Base-by-base conservation (phyloP, 2,888 invertebrate species). In the Drosophila nigricruria region DNA sequence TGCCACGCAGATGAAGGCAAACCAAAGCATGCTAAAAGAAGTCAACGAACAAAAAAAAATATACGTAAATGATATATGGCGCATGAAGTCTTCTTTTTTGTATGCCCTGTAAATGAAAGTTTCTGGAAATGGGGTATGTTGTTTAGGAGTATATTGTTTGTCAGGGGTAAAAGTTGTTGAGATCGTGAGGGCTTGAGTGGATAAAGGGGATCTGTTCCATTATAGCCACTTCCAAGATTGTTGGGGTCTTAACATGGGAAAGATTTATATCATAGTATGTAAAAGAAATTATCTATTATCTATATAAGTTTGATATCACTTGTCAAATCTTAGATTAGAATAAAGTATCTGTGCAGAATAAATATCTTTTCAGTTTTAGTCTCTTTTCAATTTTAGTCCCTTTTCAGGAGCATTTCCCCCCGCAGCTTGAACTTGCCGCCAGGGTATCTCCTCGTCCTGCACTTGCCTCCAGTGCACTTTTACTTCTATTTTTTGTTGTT, bases 21-120 rank as follows among this genome's bases (percentile, higher is more conserved):
- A 81, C 95, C 95, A 95, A 42, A 95, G 92, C 53, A 94, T 78
- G n/a, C 95, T 95, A 30, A 18, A 67, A 67, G 61, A 64, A 69
- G 30, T 38, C 12, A 20, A 18, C 25, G 18, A 8, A 18, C 25
- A 12, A 8, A 49, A 12, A n/a, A 30, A 16, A 47, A 25, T 49
- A 49, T 49, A 36, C 23, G 20, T 32, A 70, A 69, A 69, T 86
- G 81, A 87, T 85, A 66, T 74, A 82, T 79, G 85, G 10, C 10
- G 12, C 12, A 52, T 36, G n/a, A 20, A 32, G 32, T 1, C 16
- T 3, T 50, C 12, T 34, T 20, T 34, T 34, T 34, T 36, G n/a
- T n/a, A 18, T 53, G n/a, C 25, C 25, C 53, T 53, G 23, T 2
- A 32, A 32, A 32, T 49, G 18, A 9, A 2, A 2, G 4, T 8